Percentiles rank a stretch among this genome's conserved stretches.
Evolutionary conservation across 2,113 vertebrate genomes (phyloP).

Genomic region (Periophthalmodon schlosseri): DNA sequence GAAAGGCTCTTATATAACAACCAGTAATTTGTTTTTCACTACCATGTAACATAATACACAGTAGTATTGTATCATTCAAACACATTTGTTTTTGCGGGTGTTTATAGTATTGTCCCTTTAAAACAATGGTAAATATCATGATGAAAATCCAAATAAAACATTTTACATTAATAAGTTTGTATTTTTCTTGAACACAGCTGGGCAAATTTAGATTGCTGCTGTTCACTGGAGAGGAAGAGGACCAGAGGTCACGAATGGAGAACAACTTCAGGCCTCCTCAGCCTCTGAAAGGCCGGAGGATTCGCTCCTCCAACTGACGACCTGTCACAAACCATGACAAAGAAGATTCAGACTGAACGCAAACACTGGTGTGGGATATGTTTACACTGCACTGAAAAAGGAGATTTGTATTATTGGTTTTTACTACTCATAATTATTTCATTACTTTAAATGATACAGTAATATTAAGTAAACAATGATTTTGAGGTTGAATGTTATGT

Average conservation of each 20-base stretch:
- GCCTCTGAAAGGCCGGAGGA: slow-evolving; percentile 88
- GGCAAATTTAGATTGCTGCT: slow-evolving; percentile 89
- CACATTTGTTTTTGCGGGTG: not conserved
- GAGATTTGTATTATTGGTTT: slow-evolving; percentile 13
- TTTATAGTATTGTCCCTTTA: not conserved
- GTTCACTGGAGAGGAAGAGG: slow-evolving; percentile 84
- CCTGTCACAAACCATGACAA: slow-evolving; percentile 1
- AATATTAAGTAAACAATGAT: not conserved
- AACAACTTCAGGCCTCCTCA: slow-evolving; percentile 95
- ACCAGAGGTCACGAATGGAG: slow-evolving; percentile 88
- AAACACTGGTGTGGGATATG: slow-evolving; percentile 30
- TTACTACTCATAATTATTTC: slow-evolving; percentile 8
- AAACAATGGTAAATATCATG: not conserved
- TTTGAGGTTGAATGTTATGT: slow-evolving; percentile 4
- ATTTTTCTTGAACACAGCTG: slow-evolving; percentile 76
- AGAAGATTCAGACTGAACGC: slow-evolving; percentile 24
- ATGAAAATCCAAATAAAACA: not conserved
- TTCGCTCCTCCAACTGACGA: slow-evolving; percentile 84
- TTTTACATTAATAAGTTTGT: not conserved
- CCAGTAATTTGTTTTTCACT: slow-evolving; percentile 52
- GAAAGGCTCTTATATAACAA: slow-evolving; percentile 50
- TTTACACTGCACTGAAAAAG: slow-evolving; percentile 11
- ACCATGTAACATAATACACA: slow-evolving; percentile 16
- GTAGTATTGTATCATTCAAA: not conserved
- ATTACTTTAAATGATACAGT: not conserved